These are phyloP conservation scores for Axis porcinus DNA, from an alignment of 2,113 vertebrate species.

Conservation along the genomic window DNA sequence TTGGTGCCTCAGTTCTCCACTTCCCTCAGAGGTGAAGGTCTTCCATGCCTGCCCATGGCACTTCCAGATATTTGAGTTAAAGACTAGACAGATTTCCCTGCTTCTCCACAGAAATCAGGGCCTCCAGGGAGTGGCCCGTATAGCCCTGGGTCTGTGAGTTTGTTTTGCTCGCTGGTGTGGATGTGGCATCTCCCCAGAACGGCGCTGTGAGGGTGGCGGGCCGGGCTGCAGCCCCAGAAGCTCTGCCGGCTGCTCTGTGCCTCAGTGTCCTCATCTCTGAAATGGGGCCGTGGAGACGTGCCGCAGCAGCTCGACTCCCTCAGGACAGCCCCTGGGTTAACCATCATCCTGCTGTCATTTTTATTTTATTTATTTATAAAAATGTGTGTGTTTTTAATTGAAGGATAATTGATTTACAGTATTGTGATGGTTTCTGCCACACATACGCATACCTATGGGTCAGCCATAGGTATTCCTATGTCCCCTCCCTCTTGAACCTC, in stretches of 20 bases:
- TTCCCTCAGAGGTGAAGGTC: neutral
- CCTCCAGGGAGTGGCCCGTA: neutral
- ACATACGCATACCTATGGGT: neutral
- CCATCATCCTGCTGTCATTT: neutral
- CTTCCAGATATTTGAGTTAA: neutral
- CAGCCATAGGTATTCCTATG: neutral
- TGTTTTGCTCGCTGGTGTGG: neutral
- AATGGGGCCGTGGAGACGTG: neutral
- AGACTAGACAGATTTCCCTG: neutral
- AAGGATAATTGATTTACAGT: neutral
- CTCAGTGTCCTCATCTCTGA: neutral
- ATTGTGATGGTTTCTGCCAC: neutral
- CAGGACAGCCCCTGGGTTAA: neutral
- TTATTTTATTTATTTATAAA: neutral
- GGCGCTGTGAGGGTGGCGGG: neutral
- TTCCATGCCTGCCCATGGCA: neutral
- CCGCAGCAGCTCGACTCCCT: neutral
- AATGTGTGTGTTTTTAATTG: neutral
- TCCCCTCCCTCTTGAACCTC: neutral
- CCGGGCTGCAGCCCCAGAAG: neutral
- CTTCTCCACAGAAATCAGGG: neutral
- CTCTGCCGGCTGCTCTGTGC: neutral
- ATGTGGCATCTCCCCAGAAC: neutral
- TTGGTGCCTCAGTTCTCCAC: neutral
- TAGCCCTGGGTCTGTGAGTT: neutral